Base-by-base conservation (phyloP, 1,140 invertebrate species). In the Papilio aristodemus region DNA sequence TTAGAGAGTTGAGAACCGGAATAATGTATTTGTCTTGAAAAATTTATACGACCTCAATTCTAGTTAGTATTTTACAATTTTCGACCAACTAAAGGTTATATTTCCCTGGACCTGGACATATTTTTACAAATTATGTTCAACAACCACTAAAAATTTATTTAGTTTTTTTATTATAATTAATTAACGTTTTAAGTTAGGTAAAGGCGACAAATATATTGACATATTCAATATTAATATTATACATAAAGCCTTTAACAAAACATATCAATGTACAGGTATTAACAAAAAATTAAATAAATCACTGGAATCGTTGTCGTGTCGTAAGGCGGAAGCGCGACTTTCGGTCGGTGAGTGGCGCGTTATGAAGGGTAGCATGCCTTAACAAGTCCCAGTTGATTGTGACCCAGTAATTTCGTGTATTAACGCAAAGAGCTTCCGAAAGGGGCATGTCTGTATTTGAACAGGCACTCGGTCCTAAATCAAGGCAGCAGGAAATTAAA, bases 331-430 rank as follows among this genome's bases (percentile, higher is more conserved):
- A 63, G 17, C 10, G 25, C 9, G 32, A 41, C 25, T 19, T n/a
- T 25, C 22, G 17, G 17, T 50, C 14, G 38, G 60, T 63, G 60
- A 41, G 37, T 9, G n/a, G 22, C 1, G 37, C 38, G 60, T 63
- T 63, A 43, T 63, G 60, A 63, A 43, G 60, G 60, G 37, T 63
- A 41, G 37, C 60, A 63, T 43, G 60, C 60, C 43, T 43, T 63
- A 63, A 63, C 60, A 63, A 63, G 60, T 63, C 60, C 60, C 60
- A 63, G 60, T 63, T 63, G 60, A 43, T 63, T 63, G 60, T 63
- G 60, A 63, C 60, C 60, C 60, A 63, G 60, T 63, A 63, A 63
- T 63, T 63, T 63, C 60, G 60, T 63, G 38, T 63, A 63, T 63
- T 43, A 63, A 43, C 60, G 37, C 17, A 27, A 43, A 63, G 38